Base-by-base conservation (phyloP, 2,797 vertebrate genomes). In the Odontamblyopus rebecca region DNA sequence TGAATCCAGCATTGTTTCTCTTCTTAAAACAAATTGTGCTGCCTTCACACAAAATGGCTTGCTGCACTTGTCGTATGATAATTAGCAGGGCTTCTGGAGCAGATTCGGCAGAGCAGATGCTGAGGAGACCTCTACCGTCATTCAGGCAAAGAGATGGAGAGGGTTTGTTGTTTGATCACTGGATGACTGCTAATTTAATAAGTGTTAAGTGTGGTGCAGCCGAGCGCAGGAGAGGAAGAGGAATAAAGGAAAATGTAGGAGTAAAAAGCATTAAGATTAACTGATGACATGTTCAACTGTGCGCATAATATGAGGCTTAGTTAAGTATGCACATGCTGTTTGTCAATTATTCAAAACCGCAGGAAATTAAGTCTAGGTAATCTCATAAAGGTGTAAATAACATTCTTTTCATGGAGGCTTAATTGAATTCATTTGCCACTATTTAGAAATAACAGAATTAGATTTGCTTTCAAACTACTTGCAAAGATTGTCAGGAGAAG, bases 241-340 rank as follows among this genome's bases (percentile, higher is more conserved):
- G 61, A 88, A 84, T 63, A 72, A 78, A 75, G 35, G 77, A 72
- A 83, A 88, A 86, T 77, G 78, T 80, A 78, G 74, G 83, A 87
- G 82, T 84, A 87, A 85, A 89, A 91, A 89, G 83, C 82, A 76
- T 87, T 85, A 76, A 90, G 88, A 91, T 89, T 88, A 89, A 90
- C 84, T 82, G 83, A 90, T 90, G 89, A 92, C 89, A 89, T 87
- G 89, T 91, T 89, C 88, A 91, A 89, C 89, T 90, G 89, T 91
- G 91, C 88, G 73, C 86, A 88, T 91, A 91, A 93, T 91, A 72
- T 69, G 69, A 87, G 86, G 86, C 86, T 92, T 89, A 90, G 89
- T 89, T 89, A 89, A 90, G 83, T 84, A 91, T 74, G 75, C 82
- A 82, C 89, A 88, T 80, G 88, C 89, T 92, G 90, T 89, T 92